A percentile compares a stretch with the other conserved stretches of the same genome.
These are phyloP conservation scores for Drosophila prostipennis DNA, from an alignment of 2,888 invertebrate species.

Conservation along the genomic window DNA sequence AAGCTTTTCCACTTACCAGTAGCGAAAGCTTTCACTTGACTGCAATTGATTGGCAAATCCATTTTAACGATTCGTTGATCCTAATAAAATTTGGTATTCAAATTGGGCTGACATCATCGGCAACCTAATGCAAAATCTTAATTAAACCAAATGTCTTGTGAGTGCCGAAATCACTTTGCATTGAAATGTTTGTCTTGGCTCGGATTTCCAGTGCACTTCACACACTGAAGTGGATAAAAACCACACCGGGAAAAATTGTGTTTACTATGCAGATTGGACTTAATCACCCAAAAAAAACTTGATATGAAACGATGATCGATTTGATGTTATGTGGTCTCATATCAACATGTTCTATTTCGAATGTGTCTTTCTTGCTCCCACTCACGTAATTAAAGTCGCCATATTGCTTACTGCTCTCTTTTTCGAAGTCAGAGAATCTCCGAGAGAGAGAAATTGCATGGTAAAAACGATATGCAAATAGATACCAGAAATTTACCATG, in stretches of 20 bases:
- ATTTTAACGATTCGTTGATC: slow-evolving; percentile 3
- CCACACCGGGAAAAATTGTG: slow-evolving; percentile 1
- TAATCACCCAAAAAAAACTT: too few relatives aligned
- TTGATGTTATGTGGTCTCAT: too few relatives aligned
- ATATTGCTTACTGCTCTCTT: too few relatives aligned
- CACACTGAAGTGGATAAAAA: neutral
- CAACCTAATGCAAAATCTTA: slow-evolving; percentile 22
- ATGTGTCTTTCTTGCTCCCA: too few relatives aligned
- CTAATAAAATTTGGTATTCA: slow-evolving; percentile 25
- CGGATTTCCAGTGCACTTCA: slow-evolving; percentile 16
- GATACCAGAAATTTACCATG: too few relatives aligned
- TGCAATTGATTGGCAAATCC: slow-evolving; percentile 16
- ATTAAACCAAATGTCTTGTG: slow-evolving; percentile 24
- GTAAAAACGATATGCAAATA: too few relatives aligned
- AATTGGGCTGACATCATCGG: slow-evolving; percentile 21
- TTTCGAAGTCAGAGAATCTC: too few relatives aligned
- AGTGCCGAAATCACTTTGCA: slow-evolving; percentile 26
- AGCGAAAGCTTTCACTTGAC: slow-evolving; percentile 20
- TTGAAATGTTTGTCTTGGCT: slow-evolving; percentile 20
- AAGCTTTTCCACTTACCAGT: slow-evolving; percentile 25
- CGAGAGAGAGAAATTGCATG: too few relatives aligned
- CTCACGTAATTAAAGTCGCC: too few relatives aligned
- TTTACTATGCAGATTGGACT: neutral
- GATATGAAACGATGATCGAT: too few relatives aligned
- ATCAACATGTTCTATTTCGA: too few relatives aligned